Conservation (phyloP, 2,797 vertebrate genomes). For the Enteromius treurensis region DNA sequence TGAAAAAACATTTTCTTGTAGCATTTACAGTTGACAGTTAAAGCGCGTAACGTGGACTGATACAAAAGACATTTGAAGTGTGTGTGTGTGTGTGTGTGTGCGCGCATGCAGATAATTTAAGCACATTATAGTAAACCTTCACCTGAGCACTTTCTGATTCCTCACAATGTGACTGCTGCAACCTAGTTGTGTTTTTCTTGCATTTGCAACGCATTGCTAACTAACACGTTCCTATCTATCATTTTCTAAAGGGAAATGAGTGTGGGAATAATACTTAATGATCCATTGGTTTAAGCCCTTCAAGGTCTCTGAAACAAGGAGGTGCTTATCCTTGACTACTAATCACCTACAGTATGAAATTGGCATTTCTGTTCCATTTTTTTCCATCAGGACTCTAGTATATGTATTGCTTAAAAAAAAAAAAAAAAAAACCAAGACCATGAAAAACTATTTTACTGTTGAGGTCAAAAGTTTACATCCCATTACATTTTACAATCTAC, state of each 20-base stretch:
- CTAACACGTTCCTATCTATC: not conserved
- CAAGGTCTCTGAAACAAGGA: not conserved
- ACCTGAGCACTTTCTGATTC: constrained; percentile 47
- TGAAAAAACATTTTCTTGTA: not conserved
- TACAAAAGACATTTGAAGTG: not conserved
- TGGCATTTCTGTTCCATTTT: not conserved
- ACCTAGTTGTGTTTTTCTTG: constrained; percentile 8
- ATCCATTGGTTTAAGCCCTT: constrained; percentile 4
- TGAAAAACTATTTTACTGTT: not conserved
- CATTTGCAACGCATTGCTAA: not conserved
- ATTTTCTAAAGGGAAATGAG: not conserved
- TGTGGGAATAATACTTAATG: not conserved
- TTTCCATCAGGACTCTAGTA: not conserved
- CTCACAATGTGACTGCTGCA: constrained; percentile 44
- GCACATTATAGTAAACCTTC: constrained; percentile 36
- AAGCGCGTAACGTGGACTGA: not conserved
- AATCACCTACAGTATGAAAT: not conserved
- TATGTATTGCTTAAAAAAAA: not conserved
- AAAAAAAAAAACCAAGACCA: not conserved
- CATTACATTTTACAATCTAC: no score
- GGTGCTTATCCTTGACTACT: not conserved
- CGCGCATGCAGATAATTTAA: constrained; percentile 23
- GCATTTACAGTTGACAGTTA: constrained; percentile 10
- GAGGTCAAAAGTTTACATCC: no score
- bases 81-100: not conserved